Percentiles rank a stretch among this genome's conserved stretches.
Conservation (phyloP, 2,888 invertebrate species). For the Pachymerium ferrugineum region DNA sequence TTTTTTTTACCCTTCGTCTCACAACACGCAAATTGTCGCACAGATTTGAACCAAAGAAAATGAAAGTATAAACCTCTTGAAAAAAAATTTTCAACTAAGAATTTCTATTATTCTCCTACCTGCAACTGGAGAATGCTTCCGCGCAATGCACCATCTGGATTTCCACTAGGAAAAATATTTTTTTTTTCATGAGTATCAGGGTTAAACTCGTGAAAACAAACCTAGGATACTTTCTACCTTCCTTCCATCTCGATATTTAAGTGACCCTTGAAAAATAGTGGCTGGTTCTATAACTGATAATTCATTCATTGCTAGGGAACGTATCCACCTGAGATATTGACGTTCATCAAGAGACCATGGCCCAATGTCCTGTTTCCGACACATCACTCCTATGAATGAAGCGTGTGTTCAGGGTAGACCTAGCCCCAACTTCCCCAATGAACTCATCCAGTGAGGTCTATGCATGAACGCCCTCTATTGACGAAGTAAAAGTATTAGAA, state of each 20-base stretch:
- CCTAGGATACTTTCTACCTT: conserved; percentile 41
- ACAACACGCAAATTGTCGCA: too few species aligned
- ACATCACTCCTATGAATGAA: conserved; percentile 9
- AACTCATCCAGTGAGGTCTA: background rate
- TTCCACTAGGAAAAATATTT: background rate
- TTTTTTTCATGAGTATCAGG: background rate
- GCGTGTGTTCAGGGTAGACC: background rate
- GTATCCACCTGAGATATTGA: background rate
- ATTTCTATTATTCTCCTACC: too few species aligned
- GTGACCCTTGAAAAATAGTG: conserved; percentile 44
- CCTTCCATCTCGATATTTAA: conserved; percentile 46
- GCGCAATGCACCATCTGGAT: background rate
- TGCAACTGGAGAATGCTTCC: conserved; percentile 1
- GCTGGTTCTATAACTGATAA: conserved; percentile 40
- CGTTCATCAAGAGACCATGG: background rate
- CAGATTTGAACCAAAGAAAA: background rate
- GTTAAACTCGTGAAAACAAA: background rate
- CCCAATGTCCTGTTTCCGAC: background rate
- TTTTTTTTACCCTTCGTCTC: too few species aligned
- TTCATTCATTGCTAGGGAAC: background rate
- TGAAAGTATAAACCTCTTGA: background rate
- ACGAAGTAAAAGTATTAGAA: background rate
- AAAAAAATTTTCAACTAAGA: background rate
- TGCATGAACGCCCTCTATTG: background rate
- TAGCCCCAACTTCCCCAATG: background rate